These are phyloP conservation scores for Sphenopsis melanotis DNA, from an alignment of 2,797 vertebrate species.

Conservation along the genomic window DNA sequence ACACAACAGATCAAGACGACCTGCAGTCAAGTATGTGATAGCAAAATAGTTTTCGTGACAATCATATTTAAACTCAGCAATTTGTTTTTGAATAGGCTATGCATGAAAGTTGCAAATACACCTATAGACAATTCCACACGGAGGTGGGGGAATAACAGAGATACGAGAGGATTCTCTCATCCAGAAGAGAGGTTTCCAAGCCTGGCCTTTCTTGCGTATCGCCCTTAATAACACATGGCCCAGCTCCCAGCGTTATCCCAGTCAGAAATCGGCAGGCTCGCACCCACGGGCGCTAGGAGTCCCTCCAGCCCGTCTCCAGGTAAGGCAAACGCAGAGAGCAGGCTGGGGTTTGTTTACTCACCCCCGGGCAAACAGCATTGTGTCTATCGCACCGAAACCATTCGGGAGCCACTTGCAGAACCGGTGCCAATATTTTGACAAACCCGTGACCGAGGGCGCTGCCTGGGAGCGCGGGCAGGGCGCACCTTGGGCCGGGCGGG, in stretches of 20 bases:
- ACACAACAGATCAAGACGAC: not conserved
- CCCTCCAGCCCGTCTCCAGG: not conserved
- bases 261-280: rapidly evolving
- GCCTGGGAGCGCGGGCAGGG: not conserved
- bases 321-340: not conserved
- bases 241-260: not conserved
- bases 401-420: not conserved
- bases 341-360: not conserved
- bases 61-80: not conserved
- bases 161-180: not conserved
- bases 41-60: not conserved
- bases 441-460: not conserved
- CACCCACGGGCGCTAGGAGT: not conserved
- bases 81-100: not conserved
- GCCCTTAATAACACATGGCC: not conserved
- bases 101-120: not conserved
- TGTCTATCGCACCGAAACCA: not conserved
- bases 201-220: not conserved
- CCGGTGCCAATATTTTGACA: not conserved
- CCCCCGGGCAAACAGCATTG: not conserved
- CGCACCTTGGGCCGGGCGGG: not conserved
- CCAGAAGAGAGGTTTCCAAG: not conserved
- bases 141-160: not conserved
- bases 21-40: rapidly evolving
- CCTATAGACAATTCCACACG: not conserved